Percentiles rank a stretch among this genome's conserved stretches.
These are phyloP conservation scores for Hyperoplus immaculatus DNA, from an alignment of 2,797 vertebrate species.

Conservation along the genomic window DNA sequence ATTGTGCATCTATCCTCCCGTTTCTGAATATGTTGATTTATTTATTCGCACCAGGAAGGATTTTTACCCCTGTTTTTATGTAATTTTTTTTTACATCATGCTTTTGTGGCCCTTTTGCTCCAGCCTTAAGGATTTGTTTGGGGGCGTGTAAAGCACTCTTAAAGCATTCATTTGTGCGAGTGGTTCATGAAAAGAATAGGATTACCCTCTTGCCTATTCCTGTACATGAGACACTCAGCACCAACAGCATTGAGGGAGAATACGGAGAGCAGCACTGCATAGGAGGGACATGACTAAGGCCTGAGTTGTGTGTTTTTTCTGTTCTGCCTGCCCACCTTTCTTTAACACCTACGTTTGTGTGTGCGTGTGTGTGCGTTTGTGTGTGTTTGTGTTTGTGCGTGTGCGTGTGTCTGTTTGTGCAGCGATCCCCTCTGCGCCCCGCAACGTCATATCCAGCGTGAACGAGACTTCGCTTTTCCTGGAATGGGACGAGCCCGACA, in stretches of 20 bases:
- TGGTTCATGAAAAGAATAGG: slow-evolving; percentile 13
- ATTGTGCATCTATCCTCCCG: slow-evolving; percentile 25
- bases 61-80: slow-evolving; percentile 4
- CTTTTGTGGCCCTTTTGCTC: slow-evolving; percentile 23
- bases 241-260: slow-evolving; percentile 28
- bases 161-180: slow-evolving; percentile 29
- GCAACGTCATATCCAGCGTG: slow-evolving; percentile 96
- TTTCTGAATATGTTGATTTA: slow-evolving; percentile 46
- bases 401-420: slow-evolving; percentile 48
- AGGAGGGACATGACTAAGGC: slow-evolving; percentile 51
- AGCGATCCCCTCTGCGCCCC: slow-evolving; percentile 93
- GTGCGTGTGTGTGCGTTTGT: slow-evolving; percentile 25
- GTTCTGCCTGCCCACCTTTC: slow-evolving; percentile 32
- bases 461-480: slow-evolving; percentile 97
- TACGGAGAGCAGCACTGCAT: slow-evolving; percentile 39
- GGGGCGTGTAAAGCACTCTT: slow-evolving; percentile 14
- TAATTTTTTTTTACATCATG: slow-evolving; percentile 18
- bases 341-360: slow-evolving; percentile 44
- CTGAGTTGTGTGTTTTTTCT: slow-evolving; percentile 53
- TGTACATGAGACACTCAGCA: slow-evolving; percentile 9
- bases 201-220: slow-evolving; percentile 20
- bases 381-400: slow-evolving; percentile 15
- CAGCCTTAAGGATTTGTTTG: slow-evolving; percentile 21
- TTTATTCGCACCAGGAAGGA: slow-evolving; percentile 40
- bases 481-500: slow-evolving; percentile 95